Base-by-base conservation (phyloP, 1,140 invertebrate species). In the Acyrthosiphon pisum region DNA sequence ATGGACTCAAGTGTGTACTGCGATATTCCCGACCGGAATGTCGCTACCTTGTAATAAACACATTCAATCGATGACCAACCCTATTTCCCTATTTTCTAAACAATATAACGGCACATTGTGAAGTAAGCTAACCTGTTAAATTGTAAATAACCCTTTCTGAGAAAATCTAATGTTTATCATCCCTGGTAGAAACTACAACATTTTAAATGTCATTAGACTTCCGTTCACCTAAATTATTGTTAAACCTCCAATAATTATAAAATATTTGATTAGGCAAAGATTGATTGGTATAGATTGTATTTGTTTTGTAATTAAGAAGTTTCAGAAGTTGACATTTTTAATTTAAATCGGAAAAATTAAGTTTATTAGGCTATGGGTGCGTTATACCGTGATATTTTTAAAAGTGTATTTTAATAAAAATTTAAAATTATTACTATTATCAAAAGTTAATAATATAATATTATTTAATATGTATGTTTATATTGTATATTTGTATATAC, bases 51-150 rank as follows among this genome's bases (percentile, higher is more conserved):
- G 87, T 35, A 53, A 89, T 53, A 89, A 53, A 53, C 87, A 35
- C 35, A 89, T 35, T 89, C 48, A 53, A 89, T 53, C 86, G 23
- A 89, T 37, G 48, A 50, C 46, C 14, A 87, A 87, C n/a, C 87
- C n/a, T 48, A 88, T 88, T 48, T 30, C n/a, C 87, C n/a, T 48
- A 88, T 88, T 48, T 30, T n/a, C 46, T n/a, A 30, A 88, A 88
- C 30, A 88, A 88, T 88, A 35, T 20, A 76, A 76, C n/a, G 0
- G 41, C 44, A 86, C 1, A n/a, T 20, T 50, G 18, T 48, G 30
- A 87, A 87, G 20, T 87, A 48, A 48, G 46, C 46, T 48, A 88
- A 18, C 46, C 83, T 84, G 37, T 41, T 84, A 76, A 76, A 76
- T 76, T 76, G 30, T 76, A 76, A 76, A 76, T n/a, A n/a, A 76